A percentile compares a stretch with the other conserved stretches of the same genome.
These are phyloP conservation scores for Balaeniceps rex DNA, from an alignment of 2,113 vertebrate genomes.

Conservation along the genomic window DNA sequence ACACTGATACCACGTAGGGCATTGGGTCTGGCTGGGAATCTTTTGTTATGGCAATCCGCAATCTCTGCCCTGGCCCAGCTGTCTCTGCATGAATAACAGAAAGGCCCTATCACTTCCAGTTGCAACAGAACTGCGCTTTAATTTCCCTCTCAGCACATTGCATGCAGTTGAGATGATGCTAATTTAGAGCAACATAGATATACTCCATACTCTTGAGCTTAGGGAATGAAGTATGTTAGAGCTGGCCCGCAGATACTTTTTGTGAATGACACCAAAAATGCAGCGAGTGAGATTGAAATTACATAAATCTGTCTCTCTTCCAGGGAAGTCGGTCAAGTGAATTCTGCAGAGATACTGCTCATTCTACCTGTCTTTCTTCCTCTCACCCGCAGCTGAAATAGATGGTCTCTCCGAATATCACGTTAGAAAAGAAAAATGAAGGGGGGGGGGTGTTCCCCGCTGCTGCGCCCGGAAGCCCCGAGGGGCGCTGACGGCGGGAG, in stretches of 20 bases:
- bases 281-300: background rate
- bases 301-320: background rate
- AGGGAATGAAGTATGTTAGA: background rate
- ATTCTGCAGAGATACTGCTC: background rate
- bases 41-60: background rate
- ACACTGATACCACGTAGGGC: accelerated
- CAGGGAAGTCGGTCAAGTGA: background rate
- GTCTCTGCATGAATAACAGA: accelerated
- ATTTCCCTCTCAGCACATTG: background rate
- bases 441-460: no score
- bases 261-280: background rate
- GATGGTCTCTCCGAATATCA: background rate
- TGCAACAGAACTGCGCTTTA: accelerated
- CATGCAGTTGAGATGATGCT: background rate
- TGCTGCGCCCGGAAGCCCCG: background rate
- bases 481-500: background rate
- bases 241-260: background rate
- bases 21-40: background rate
- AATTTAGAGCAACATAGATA: background rate
- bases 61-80: accelerated
- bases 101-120: background rate
- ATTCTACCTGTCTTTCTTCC: background rate
- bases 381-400: background rate
- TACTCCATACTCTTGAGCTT: accelerated
- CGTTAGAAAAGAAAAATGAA: no score